Evolutionary conservation across 2,113 vertebrate species (phyloP), one percentile per base, ranked within the genome.

Genomic region (Oncorhynchus clarkii): DNA sequence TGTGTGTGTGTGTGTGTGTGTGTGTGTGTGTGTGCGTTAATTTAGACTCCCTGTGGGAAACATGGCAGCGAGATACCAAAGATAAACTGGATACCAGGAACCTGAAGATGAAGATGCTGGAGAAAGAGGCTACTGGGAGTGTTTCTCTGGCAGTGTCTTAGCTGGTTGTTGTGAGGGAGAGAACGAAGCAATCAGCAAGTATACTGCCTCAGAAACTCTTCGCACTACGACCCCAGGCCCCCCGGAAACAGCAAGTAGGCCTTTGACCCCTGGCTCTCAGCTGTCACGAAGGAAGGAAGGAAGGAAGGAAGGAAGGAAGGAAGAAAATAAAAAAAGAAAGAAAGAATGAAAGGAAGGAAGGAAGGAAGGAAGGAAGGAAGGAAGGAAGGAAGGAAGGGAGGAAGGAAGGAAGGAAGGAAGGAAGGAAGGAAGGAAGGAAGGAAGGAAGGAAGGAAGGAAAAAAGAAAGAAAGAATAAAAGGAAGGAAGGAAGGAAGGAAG

Each of bases 121-220:
- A 34, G 76, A 69, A 18, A 27, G 82, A 77, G 86, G 92, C 93
- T 87, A 87, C 94, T 97, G 98, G 98, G 97, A 93, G 98, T 96
- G 96, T 95, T 99, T 98, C 98, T 99, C 92, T 99, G 98, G 98
- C 98, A 99, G 98, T 99, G 98, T 99, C 98, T 99, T 99, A 99
- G 98, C 98, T 99, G 98, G 98, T 99, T 99, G 98, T 99, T 98
- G 96, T 99, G 95, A 95, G 90, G 92, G 89, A 93, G 90, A 93
- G 87, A 88, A 96, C 94, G 94, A 98, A 99, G 98, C 98, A 99
- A 98, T 99, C 98, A 99, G 98, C 98, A 97, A 98, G 96, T 96
- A 97, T 98, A 99, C 98, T 99, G 98, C 98, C 96, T 95, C 95
- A 99, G 98, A 98, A 99, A 96, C 96, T 96, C 97, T 94, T 86